Conservation (phyloP, 1,140 invertebrate species). For the Brachystomella parvula region DNA sequence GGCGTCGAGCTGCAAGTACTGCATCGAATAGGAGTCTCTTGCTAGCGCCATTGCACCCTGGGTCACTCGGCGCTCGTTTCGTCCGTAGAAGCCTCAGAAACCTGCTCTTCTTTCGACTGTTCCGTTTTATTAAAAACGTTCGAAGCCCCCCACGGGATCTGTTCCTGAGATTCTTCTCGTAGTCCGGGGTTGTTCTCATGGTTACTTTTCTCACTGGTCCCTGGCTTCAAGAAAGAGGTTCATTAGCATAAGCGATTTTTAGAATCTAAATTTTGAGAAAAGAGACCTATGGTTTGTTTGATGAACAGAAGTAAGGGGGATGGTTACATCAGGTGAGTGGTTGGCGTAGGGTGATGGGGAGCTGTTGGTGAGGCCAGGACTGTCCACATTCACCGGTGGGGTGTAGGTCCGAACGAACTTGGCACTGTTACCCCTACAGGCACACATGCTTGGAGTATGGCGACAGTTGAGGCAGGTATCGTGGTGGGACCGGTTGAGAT, state of each 20-base stretch:
- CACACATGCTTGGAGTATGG: conserved; percentile 5
- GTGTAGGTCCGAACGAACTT: conserved; percentile 1
- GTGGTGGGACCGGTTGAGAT: background rate
- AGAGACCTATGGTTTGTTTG: background rate
- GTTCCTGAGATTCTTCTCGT: background rate
- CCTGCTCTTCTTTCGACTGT: background rate
- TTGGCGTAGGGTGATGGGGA: background rate
- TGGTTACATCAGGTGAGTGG: background rate
- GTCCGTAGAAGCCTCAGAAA: background rate
- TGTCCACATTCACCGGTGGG: background rate
- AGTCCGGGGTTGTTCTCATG: background rate
- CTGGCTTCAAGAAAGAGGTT: conserved; percentile 7
- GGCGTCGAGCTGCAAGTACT: background rate
- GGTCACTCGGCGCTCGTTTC: background rate
- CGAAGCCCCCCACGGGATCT: background rate
- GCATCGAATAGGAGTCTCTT: background rate
- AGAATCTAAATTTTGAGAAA: background rate
- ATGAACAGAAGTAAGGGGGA: background rate
- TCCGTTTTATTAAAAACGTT: background rate
- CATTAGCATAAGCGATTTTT: background rate
- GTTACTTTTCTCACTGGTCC: background rate
- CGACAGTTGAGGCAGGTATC: conserved; percentile 7
- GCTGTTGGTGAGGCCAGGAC: background rate
- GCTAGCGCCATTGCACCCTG: background rate
- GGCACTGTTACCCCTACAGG: background rate